A percentile compares a stretch with the other conserved stretches of the same genome.
Evolutionary conservation across 2,888 invertebrate genomes (phyloP).

Genomic region (Drosophila austrosaltans): DNA sequence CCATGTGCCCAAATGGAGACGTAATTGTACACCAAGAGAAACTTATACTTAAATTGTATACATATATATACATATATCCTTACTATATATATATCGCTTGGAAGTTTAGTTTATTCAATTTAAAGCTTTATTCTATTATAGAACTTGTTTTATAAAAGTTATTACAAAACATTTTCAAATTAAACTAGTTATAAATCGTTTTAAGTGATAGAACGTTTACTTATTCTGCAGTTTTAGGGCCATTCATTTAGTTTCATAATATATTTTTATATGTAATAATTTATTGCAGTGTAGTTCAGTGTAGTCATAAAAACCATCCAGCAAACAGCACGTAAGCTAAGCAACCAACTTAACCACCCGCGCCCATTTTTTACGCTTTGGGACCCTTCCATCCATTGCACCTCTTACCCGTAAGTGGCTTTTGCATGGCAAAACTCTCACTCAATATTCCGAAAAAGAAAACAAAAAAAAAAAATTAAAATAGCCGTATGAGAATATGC

Average conservation of each 20-base stretch:
- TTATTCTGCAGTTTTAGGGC: too few species aligned
- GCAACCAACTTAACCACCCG: conserved; percentile 54
- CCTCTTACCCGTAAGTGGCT: conserved; percentile 17
- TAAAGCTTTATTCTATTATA: too few species aligned
- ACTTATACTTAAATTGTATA: neutral
- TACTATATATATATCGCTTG: neutral
- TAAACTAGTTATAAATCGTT: conserved; percentile 2
- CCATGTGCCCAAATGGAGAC: conserved; percentile 54
- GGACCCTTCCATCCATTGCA: conserved; percentile 6
- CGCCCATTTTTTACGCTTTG: conserved; percentile 28
- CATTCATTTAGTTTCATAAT: too few species aligned
- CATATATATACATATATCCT: neutral
- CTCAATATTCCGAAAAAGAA: conserved; percentile 73
- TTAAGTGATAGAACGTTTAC: too few species aligned
- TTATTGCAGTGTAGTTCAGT: conserved; percentile 37
- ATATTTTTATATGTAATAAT: too few species aligned
- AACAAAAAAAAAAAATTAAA: neutral
- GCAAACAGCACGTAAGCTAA: conserved; percentile 58
- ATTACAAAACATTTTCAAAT: neutral
- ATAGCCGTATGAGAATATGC: conserved; percentile 17
- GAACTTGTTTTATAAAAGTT: too few species aligned
- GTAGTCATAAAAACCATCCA: conserved; percentile 59
- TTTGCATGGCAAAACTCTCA: conserved; percentile 50
- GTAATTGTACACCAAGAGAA: conserved; percentile 59
- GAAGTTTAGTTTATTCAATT: too few species aligned